Conservation (phyloP, 2,797 vertebrate genomes). For the Malurus splendens region DNA sequence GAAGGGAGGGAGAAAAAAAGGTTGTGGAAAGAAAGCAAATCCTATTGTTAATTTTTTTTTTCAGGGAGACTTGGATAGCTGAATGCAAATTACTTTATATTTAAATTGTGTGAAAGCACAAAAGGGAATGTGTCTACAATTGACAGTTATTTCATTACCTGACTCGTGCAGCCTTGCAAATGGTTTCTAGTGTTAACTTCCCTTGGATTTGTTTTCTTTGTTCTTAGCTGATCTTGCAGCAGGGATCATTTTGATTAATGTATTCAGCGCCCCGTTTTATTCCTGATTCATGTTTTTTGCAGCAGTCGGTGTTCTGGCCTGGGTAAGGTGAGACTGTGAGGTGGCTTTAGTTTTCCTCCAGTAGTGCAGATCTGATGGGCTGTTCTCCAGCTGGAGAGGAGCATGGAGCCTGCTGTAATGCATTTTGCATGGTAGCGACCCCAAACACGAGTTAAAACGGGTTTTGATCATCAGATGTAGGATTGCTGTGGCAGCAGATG, state of each 20-base stretch:
- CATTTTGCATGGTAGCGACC: not conserved
- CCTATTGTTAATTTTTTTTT: constrained; percentile 53
- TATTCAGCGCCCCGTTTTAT: not conserved
- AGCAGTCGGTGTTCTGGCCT: not conserved
- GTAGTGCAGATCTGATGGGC: not conserved
- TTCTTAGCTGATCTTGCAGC: constrained; percentile 32
- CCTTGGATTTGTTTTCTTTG: constrained; percentile 58
- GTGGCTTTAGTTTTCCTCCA: not conserved
- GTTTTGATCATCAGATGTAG: not conserved
- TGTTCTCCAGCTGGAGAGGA: constrained; percentile 15
- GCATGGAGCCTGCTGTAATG: not conserved
- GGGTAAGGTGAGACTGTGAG: constrained; percentile 3
- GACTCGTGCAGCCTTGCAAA: constrained; percentile 33
- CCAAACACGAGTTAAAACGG: not conserved
- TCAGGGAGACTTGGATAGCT: constrained; percentile 30
- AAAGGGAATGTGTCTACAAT: constrained; percentile 31
- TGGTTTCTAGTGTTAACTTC: constrained; percentile 41
- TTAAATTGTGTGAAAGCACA: constrained; percentile 45
- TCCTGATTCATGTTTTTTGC: constrained; percentile 25
- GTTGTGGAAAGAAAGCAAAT: constrained; percentile 42
- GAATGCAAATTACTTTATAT: constrained; percentile 58
- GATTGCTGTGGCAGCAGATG: not conserved
- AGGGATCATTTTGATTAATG: constrained; percentile 46
- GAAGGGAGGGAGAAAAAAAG: constrained; percentile 33
- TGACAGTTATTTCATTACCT: constrained; percentile 57